Conservation (phyloP, 2,797 vertebrate genomes). For the Numenius phaeopus region DNA sequence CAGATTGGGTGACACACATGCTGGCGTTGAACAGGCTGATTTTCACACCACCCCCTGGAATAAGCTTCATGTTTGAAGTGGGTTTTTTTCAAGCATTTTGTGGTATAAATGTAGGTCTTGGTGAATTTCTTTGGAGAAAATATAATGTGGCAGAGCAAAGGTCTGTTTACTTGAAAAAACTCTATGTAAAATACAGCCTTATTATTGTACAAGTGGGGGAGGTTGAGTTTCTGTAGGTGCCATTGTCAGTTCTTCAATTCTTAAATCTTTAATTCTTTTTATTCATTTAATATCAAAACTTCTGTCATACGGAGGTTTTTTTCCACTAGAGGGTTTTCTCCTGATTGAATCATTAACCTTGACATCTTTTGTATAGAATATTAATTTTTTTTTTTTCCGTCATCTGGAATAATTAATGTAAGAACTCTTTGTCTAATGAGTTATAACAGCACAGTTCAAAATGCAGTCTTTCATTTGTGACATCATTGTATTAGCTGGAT, state of each 20-base stretch:
- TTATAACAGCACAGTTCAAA: background rate
- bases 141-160: background rate
- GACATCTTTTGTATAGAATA: background rate
- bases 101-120: conserved; percentile 19
- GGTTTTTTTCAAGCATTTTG: background rate
- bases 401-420: conserved; percentile 6
- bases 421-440: conserved; percentile 4
- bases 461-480: background rate
- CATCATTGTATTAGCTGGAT: background rate
- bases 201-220: background rate
- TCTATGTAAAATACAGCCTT: background rate
- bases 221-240: background rate
- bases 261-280: background rate
- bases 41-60: conserved; percentile 53
- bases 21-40: conserved; percentile 21
- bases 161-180: background rate
- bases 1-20: conserved; percentile 28
- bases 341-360: conserved; percentile 36
- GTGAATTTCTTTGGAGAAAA: conserved; percentile 31
- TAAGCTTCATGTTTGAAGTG: background rate
- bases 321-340: background rate
- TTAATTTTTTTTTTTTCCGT: background rate
- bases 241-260: background rate
- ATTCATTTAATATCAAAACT: background rate
- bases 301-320: background rate